Base-by-base conservation (phyloP, 2,797 vertebrate species). In the Peromyscus nudipes region DNA sequence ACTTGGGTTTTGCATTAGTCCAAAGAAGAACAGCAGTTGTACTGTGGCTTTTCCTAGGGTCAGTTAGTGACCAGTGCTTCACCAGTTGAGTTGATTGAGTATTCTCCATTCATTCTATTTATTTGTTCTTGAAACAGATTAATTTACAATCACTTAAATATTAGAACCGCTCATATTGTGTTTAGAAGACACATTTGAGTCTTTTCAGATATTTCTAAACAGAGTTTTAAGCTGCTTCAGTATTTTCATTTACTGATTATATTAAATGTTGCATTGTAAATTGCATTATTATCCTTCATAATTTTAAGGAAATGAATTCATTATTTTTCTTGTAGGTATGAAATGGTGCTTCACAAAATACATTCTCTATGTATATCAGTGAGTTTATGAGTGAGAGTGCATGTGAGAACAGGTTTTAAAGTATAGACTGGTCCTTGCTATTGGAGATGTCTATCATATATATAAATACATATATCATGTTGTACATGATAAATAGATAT, bases 311-410 rank as follows among this genome's bases (percentile, higher is more conserved):
- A 86, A 89, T 96, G 40, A 91, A 95, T 96, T 95, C n/a, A 81
- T 87, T 96, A 92, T 97, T 97, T 98, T 95, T 98, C 92, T 92
- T 94, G 64, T 96, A 94, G 76, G 85, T 96, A 90, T 96, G 83
- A 98, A 97, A 97, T 96, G 98, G 96, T 98, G 97, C 97, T 98
- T 97, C 76, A 95, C 25, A 94, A 91, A 91, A 43, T 57, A 64
- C 65, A 81, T 79, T 92, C 75, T 90, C 86, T 95, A 4, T 93
- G 43, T 96, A 46, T 92, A 11, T 96, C 52, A 12, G 0, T 57
- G 1, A 96, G 46, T 71, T 25, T 49, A 60, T 64, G 76, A 55
- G 16, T 75, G 31, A n/a, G 27, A 43, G 43, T 43, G 8, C 60
- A 0, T 69, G 10, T 64, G 81, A 67, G 80, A 60, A 64, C 37